Evolutionary conservation across 2,888 invertebrate species (phyloP), one percentile per base, ranked within the genome.

Genomic region (Drosophila quinaria): DNA sequence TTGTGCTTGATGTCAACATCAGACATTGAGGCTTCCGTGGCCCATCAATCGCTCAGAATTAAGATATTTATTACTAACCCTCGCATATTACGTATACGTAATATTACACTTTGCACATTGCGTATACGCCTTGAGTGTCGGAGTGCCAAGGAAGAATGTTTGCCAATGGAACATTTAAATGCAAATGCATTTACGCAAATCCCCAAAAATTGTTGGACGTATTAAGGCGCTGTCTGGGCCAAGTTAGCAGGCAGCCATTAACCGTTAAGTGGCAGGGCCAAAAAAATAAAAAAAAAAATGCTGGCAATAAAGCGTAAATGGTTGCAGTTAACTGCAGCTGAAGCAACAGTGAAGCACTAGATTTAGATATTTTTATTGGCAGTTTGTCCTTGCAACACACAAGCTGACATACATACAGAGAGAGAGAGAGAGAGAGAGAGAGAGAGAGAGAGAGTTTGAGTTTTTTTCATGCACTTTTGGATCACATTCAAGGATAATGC

Each of bases 11-110:
- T 59, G 63, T 70, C 67, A 58, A 62, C 35, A 46, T 42, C 35
- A 62, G 35, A 49, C 49, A 56, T 59, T 74, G 66, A 51, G 49
- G 72, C 69, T 69, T 67, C 70, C 60, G 64, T 66, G 62, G 69
- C 19, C 66, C 82, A 85, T 83, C 88, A 87, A 79, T 79, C 82
- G 87, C 79, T 71, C 62, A n/a, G 78, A 83, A 87, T 84, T 89
- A 87, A 87, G 87, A 84, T 84, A 89, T 83, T 83, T 83, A 89
- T 89, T 80, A 75, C 67, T 52, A 22, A 15, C 33, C 42, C 8
- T 35, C 46, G 51, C 62, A 44, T 19, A 35, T 31, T 17, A 37
- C 25, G 52, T 19, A 35, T 33, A 54, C 74, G 69, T 74, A 79
- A 69, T 60, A 31, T 46, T 37, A 11, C 22, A 55, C n/a, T 44